Evolutionary conservation across 2,797 vertebrate genomes (phyloP).

Genomic region (Enteromius unitaeniatus): DNA sequence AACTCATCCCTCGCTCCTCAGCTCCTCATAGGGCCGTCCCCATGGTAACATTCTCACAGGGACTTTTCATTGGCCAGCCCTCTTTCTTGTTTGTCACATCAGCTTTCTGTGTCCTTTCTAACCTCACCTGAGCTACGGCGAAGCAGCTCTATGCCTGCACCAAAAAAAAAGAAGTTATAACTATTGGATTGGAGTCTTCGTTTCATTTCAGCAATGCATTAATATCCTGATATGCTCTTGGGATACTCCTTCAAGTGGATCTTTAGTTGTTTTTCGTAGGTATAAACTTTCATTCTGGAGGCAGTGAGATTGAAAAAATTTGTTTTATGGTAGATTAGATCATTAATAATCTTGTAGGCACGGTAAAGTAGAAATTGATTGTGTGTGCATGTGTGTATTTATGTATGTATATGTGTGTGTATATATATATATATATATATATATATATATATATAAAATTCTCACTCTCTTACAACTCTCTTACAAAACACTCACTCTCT

Average conservation of each 20-base stretch:
- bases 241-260: conserved; percentile 82
- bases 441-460: too few relatives aligned
- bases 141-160: not conserved
- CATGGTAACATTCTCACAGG: conserved; percentile 78
- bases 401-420: too few relatives aligned
- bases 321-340: not conserved
- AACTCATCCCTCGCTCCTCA: conserved; percentile 64
- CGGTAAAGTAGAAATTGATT: not conserved
- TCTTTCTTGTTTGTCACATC: conserved; percentile 75
- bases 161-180: conserved; percentile 1
- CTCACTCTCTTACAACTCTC: too few relatives aligned
- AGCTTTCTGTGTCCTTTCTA: conserved; percentile 3
- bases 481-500: not conserved
- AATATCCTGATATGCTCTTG: conserved; percentile 81
- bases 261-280: conserved; percentile 86
- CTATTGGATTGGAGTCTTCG: not conserved
- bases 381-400: too few relatives aligned
- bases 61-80: conserved; percentile 53
- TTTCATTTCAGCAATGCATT: conserved; percentile 39
- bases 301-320: not conserved
- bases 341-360: not conserved
- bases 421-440: too few relatives aligned
- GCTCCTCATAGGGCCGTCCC: conserved; percentile 73
- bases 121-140: conserved; percentile 1
- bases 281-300: conserved; percentile 63